These are phyloP conservation scores for Anastatus disparis DNA, from an alignment of 1,140 invertebrate genomes.

Conservation along the genomic window DNA sequence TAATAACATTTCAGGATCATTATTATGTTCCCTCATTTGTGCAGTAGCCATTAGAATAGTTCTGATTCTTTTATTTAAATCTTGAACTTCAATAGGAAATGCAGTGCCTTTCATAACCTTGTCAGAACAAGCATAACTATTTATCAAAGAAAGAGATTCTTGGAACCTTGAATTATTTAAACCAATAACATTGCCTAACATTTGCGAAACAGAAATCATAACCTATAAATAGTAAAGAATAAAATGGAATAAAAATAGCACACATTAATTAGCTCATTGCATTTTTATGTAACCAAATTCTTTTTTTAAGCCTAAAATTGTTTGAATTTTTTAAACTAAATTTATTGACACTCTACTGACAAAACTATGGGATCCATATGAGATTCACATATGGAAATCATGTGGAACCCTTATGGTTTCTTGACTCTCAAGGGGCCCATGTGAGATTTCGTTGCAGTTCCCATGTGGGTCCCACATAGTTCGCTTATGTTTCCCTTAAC, in stretches of 20 bases:
- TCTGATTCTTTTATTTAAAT: conserved; percentile 89
- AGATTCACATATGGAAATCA: too few relatives aligned
- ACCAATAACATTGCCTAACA: conserved; percentile 86
- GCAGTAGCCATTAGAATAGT: conserved; percentile 94
- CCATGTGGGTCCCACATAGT: too few relatives aligned
- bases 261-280: not conserved
- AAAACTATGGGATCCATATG: too few relatives aligned
- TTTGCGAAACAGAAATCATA: conserved; percentile 92
- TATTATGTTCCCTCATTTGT: conserved; percentile 88
- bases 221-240: conserved; percentile 67
- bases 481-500: too few relatives aligned
- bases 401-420: too few relatives aligned
- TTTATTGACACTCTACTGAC: too few relatives aligned
- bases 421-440: too few relatives aligned
- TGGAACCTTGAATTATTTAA: conserved; percentile 90
- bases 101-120: conserved; percentile 92
- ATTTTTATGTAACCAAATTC: not conserved
- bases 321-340: too few relatives aligned
- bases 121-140: conserved; percentile 91
- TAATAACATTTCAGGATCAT: conserved; percentile 90
- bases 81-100: conserved; percentile 89
- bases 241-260: not conserved
- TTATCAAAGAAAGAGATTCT: conserved; percentile 91
- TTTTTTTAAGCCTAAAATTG: too few relatives aligned
- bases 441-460: too few relatives aligned